Evolutionary conservation across 2,113 vertebrate genomes (phyloP), one percentile per base, ranked within the genome.

Genomic region (Nannospalax galili): DNA sequence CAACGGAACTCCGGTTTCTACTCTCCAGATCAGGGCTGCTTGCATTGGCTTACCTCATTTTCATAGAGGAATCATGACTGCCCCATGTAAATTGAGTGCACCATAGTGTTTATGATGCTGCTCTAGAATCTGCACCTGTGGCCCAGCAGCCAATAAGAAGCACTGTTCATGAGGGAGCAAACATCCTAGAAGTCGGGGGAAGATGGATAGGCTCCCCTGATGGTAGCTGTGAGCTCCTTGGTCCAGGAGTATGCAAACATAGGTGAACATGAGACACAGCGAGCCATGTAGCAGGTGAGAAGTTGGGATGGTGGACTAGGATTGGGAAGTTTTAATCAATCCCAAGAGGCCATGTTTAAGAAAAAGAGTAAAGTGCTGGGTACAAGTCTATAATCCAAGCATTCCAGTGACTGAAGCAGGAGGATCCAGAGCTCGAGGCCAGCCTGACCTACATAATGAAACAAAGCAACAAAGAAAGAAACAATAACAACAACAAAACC

Each of bases 61-160:
- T 48, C 19, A 58, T 0, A 32, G 52, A 56, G n/a, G 67, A 20
- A 48, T 24, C 19, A 16, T 0, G 3, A 80, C 12, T 70, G 24
- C 1, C 8, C 28, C 0, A 0, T 15, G 12, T 2, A 24, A 64
- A 52, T 6, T 10, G n/a, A 20, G 5, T 2, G 20, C 35, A 26
- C 19, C 6, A 10, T 0, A 5, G 9, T 52, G 7, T 32, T 3
- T 19, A 40, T 1, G 65, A 58, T 42, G 5, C 20, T 80, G 74
- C 19, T 7, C 62, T 12, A 12, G 48, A 58, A 67, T 40, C 48
- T 9, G 52, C 16, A 7, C 9, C 11, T 2, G 6, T 19, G n/a
- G 17, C 79, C 72, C 20, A 48, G 30, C 0, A 24, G 32, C 17
- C 65, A 70, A 3, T 28, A 20, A 42, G 60, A 67, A 30, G 19